These are phyloP conservation scores for Rhinogobio ventralis DNA, from an alignment of 2,797 vertebrate species.

Conservation along the genomic window DNA sequence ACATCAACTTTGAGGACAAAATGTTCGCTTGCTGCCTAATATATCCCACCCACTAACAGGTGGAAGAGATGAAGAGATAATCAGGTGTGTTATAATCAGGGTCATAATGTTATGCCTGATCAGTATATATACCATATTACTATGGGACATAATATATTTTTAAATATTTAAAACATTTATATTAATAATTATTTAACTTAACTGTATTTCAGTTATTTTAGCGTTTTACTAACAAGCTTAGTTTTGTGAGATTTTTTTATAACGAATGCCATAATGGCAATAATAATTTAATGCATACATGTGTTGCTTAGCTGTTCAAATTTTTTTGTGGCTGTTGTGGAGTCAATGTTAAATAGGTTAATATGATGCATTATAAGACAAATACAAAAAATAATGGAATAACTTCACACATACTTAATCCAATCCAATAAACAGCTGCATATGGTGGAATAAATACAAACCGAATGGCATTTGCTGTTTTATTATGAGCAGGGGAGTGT, in stretches of 20 bases:
- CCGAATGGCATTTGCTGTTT: background rate
- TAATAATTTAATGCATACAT: background rate
- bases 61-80: no score
- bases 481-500: constrained; percentile 17
- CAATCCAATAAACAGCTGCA: constrained; percentile 12
- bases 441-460: background rate
- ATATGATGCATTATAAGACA: background rate
- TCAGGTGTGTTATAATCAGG: no score
- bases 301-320: background rate
- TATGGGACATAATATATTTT: background rate
- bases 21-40: no score
- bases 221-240: background rate
- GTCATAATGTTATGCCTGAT: no score
- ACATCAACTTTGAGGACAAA: no score
- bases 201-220: background rate
- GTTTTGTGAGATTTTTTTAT: background rate
- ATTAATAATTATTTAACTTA: background rate
- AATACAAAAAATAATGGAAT: background rate
- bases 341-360: background rate
- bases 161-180: no score
- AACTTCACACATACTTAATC: background rate
- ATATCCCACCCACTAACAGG: no score
- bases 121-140: background rate
- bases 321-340: background rate
- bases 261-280: background rate